Evolutionary conservation across 2,888 invertebrate genomes (phyloP).

Genomic region (Lasioglossum lativentre): DNA sequence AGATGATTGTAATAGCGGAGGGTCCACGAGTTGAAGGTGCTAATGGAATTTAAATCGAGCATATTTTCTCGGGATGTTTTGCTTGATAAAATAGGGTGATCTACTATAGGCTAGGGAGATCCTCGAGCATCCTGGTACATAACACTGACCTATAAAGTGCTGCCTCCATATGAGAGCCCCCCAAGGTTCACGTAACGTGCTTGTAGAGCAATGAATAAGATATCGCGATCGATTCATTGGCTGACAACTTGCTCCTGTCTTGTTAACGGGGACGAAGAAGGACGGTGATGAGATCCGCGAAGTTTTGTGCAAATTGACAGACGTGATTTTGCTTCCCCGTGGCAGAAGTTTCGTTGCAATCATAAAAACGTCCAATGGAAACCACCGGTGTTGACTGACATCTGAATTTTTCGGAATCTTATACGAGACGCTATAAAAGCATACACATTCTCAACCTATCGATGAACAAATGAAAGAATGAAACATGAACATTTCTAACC

Average conservation of each 20-base stretch:
- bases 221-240: slow-evolving; percentile 18
- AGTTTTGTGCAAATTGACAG: neutral
- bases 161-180: neutral
- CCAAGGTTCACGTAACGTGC: slow-evolving; percentile 8
- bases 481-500: too few species aligned
- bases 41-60: slow-evolving; percentile 1
- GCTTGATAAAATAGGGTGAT: neutral
- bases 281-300: neutral
- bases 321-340: neutral
- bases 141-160: slow-evolving; percentile 14
- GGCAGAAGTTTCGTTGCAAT: neutral
- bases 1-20: neutral
- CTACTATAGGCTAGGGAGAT: neutral
- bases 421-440: neutral
- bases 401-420: neutral
- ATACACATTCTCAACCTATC: neutral
- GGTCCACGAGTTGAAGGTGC: neutral
- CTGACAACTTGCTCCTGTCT: neutral
- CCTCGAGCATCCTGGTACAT: neutral
- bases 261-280: neutral
- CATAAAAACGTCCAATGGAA: neutral
- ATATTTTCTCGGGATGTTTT: neutral
- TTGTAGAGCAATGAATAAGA: neutral
- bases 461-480: neutral
- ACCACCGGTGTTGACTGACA: neutral